A percentile compares a stretch with the other conserved stretches of the same genome.
Conservation (phyloP, 2,797 vertebrate species). For the Hipposideros larvatus region DNA sequence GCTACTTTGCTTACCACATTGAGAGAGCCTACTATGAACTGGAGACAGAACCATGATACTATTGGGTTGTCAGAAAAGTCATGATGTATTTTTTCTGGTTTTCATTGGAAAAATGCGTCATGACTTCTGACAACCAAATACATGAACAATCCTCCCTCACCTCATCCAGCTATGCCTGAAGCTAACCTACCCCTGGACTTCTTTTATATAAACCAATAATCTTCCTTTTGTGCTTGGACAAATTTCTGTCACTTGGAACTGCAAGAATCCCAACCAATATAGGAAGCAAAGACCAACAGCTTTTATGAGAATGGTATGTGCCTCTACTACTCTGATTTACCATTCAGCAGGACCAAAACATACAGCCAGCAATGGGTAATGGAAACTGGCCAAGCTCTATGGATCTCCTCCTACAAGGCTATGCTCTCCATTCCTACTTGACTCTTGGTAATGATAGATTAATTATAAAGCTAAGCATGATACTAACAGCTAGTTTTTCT, state of each 20-base stretch:
- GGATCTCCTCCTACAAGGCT: background rate
- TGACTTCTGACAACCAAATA: no score
- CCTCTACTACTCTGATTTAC: conserved; percentile 5
- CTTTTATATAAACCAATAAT: conserved; percentile 27
- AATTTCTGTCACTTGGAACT: conserved; percentile 39
- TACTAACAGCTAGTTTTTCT: conserved; percentile 93
- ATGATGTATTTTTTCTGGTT: no score
- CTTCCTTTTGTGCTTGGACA: background rate
- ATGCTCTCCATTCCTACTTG: conserved; percentile 40
- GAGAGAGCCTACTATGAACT: background rate
- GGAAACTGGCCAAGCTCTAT: background rate
- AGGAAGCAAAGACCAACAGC: background rate
- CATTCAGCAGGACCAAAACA: conserved; percentile 45
- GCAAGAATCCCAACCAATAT: background rate
- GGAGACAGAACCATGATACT: background rate
- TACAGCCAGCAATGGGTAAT: background rate
- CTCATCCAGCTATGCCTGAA: background rate
- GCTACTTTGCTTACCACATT: background rate
- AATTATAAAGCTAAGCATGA: conserved; percentile 44
- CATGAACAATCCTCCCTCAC: background rate
- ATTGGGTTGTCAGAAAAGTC: no score
- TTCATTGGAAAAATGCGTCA: no score
- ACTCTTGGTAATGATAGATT: conserved; percentile 20
- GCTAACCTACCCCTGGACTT: background rate
- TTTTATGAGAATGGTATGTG: conserved; percentile 44